Evolutionary conservation across 2,113 vertebrate genomes (phyloP).

Genomic region (Ciconia boyciana): DNA sequence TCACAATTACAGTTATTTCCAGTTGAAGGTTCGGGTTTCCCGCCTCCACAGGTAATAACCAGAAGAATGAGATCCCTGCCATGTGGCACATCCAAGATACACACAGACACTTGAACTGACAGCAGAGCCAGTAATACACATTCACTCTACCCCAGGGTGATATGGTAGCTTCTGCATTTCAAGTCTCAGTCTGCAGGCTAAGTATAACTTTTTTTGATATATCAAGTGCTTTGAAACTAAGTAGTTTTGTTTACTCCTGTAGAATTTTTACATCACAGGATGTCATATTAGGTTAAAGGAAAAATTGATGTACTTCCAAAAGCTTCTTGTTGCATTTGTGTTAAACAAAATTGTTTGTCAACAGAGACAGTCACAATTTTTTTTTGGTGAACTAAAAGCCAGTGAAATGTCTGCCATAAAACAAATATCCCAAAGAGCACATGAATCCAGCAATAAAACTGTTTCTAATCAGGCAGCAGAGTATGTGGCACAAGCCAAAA

Average conservation of each 20-base stretch:
- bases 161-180: neutral
- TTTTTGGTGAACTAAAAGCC: neutral
- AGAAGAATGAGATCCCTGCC: neutral
- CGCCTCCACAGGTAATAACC: neutral
- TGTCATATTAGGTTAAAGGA: neutral
- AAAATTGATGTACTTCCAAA: neutral
- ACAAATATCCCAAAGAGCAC: neutral
- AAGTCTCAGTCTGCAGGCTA: neutral
- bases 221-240: neutral
- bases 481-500: neutral
- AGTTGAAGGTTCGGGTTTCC: constrained; percentile 7
- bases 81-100: neutral
- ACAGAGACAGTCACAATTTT: neutral
- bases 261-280: neutral
- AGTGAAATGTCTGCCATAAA: neutral
- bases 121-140: neutral
- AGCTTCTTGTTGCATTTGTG: neutral
- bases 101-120: neutral
- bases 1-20: neutral
- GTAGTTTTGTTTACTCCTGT: neutral
- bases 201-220: neutral
- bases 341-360: neutral
- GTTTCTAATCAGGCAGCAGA: neutral
- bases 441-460: neutral
- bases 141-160: neutral